These are phyloP conservation scores for Colinus virginianus DNA, from an alignment of 2,113 vertebrate species.

Conservation along the genomic window DNA sequence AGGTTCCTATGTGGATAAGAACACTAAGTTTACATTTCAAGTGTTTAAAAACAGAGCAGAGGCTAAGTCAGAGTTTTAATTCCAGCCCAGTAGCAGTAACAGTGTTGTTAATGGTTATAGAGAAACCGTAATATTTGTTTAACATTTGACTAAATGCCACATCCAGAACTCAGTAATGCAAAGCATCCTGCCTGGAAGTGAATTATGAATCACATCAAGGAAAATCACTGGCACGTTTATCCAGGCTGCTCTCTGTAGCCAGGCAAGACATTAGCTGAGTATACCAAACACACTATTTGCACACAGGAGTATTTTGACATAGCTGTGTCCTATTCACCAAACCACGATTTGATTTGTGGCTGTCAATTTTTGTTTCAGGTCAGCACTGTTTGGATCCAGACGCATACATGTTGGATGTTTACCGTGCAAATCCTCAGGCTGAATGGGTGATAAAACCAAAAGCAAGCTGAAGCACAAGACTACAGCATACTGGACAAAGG, in stretches of 20 bases:
- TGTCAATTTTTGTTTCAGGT: constrained; percentile 77
- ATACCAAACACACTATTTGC: not conserved
- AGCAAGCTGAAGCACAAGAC: constrained; percentile 73
- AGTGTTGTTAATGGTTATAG: not conserved
- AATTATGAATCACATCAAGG: not conserved
- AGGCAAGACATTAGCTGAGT: not conserved
- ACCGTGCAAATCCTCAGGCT: constrained; percentile 90
- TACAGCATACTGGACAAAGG: not conserved
- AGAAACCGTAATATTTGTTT: not conserved
- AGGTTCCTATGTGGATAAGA: not conserved
- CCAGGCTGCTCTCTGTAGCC: not conserved
- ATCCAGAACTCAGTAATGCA: not conserved
- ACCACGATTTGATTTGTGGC: not conserved
- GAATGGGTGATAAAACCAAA: constrained; percentile 94
- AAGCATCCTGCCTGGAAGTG: not conserved
- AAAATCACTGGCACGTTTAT: not conserved
- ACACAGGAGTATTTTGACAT: not conserved
- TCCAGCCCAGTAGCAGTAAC: not conserved
- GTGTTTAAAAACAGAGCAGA: not conserved
- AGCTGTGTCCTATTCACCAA: not conserved
- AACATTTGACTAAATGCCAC: not conserved
- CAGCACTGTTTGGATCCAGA: constrained; percentile 93
- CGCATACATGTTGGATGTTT: constrained; percentile 88
- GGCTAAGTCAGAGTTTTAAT: not conserved
- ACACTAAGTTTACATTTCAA: not conserved